Conservation (phyloP, 1,140 invertebrate genomes). For the Platorchestia sp. region DNA sequence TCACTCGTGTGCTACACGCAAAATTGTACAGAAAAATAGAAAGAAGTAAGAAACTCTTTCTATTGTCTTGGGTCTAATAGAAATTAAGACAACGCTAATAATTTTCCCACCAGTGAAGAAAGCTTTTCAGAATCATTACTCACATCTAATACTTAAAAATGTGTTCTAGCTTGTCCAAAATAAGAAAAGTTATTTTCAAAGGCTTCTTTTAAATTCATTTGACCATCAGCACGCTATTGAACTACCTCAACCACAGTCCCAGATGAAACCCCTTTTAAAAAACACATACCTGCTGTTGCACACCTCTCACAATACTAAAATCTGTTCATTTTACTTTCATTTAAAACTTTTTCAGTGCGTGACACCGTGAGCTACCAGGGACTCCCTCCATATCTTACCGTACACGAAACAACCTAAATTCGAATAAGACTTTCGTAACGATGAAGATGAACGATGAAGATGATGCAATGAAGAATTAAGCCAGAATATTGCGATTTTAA, state of each 20-base stretch:
- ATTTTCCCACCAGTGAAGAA: not conserved
- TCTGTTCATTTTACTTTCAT: not conserved
- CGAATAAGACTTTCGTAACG: no score
- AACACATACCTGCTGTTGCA: no score
- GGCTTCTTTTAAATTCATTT: no score
- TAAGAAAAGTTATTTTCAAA: not conserved
- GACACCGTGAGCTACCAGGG: no score
- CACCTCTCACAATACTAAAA: not conserved
- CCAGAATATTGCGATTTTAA: no score
- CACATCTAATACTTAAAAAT: not conserved
- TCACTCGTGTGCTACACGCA: not conserved
- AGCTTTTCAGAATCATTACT: not conserved
- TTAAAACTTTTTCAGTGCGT: no score
- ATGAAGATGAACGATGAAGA: no score
- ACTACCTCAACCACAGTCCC: not conserved
- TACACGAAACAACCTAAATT: no score
- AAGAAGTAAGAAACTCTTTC: not conserved
- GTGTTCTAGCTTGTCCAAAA: not conserved
- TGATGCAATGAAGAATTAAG: no score
- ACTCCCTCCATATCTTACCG: no score
- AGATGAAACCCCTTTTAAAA: no score
- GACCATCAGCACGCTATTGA: no score
- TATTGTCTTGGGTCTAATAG: not conserved
- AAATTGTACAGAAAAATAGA: not conserved
- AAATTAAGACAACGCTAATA: not conserved